These are phyloP conservation scores for Lagria hirta DNA, from an alignment of 2,888 invertebrate species.

Conservation along the genomic window DNA sequence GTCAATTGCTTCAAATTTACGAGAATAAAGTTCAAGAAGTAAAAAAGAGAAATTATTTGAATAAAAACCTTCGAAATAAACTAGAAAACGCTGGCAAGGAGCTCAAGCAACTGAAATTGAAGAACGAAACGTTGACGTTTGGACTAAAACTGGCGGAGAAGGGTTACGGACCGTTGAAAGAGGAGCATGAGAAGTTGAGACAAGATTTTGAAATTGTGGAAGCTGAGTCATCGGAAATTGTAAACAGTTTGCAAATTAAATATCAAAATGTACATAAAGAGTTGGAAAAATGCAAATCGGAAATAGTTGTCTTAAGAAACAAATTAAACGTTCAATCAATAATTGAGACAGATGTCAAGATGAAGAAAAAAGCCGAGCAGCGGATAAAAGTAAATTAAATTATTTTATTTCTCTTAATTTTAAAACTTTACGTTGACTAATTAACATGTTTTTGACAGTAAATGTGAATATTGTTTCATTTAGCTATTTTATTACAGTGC, in stretches of 20 bases:
- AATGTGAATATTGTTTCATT: no score
- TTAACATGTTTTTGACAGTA: no score
- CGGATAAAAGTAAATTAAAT: no score
- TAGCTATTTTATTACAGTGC: no score
- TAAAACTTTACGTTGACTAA: no score
- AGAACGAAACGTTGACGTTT: constrained; percentile 31
- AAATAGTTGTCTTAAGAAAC: neutral
- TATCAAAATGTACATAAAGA: constrained; percentile 27
- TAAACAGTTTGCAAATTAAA: constrained; percentile 33
- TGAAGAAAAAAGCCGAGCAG: no score
- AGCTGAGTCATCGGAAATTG: constrained; percentile 30
- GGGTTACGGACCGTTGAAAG: constrained; percentile 25
- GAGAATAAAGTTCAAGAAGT: constrained; percentile 33
- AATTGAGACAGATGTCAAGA: no score
- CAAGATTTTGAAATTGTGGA: constrained; percentile 26
- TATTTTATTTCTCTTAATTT: no score
- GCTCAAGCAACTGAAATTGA: constrained; percentile 30
- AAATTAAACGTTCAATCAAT: neutral
- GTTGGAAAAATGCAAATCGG: constrained; percentile 11
- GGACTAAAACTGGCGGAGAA: constrained; percentile 26
- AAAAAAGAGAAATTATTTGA: no score
- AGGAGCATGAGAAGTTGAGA: constrained; percentile 25
- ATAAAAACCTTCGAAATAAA: constrained; percentile 11
- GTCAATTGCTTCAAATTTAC: constrained; percentile 35
- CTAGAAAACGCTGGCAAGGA: constrained; percentile 24